Evolutionary conservation across 2,113 vertebrate genomes (phyloP), one percentile per base, ranked within the genome.

Genomic region (Caranx melampygus): DNA sequence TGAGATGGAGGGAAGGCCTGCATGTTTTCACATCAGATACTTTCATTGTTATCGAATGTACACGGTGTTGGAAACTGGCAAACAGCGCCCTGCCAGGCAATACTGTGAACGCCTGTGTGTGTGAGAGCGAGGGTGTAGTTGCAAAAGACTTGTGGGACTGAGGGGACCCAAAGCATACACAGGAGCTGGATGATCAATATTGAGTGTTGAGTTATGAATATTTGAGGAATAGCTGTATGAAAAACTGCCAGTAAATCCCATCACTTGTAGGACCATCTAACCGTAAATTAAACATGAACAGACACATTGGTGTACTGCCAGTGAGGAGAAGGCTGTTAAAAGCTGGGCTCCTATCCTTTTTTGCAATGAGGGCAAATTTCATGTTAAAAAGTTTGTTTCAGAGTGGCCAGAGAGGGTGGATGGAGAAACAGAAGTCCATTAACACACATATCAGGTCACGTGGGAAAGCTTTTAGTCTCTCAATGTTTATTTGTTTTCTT

Each of bases 171-270:
- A 18, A 6, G 37, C 47, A 33, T 4, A 49, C 49, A 60, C 33
- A 71, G 37, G 45, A 64, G 40, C 60, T 63, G 7, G 67, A 66
- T 18, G 61, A 68, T 83, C 70, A 69, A 69, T 86, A 88, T 60
- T 26, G 66, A 45, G 34, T 65, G 58, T 16, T 49, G 6, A 45
- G 37, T 60, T 61, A 37, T 52, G 34, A 63, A 62, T 58, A 71
- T 75, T 62, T 77, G 61, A 69, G 40, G 52, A 58, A 57, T 54
- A 65, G 54, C 40, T 8, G 18, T n/a, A 26, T 59, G 45, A 72
- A 72, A 71, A 52, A 52, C 16, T 52, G 16, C 21, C 47, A 26
- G 66, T 79, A 35, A 71, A 66, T 21, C 14, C n/a, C 49, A 60
- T 74, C 54, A 72, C n/a, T 64, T 68, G 60, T 3, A 7, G 63